Evolutionary conservation across 2,888 invertebrate genomes (phyloP).

Genomic region (Nephrotoma flavescens): DNA sequence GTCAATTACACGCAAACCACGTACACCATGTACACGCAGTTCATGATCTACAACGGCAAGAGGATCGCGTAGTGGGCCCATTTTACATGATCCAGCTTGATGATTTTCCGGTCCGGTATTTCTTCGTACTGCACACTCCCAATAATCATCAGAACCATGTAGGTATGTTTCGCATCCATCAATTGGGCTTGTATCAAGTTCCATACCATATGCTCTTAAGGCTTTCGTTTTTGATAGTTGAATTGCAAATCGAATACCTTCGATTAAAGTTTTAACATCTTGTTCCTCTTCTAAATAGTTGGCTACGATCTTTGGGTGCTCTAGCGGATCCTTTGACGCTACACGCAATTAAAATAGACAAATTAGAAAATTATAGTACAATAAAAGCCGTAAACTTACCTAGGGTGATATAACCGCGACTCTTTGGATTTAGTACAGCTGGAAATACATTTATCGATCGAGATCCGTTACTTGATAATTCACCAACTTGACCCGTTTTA

Average conservation of each 20-base stretch:
- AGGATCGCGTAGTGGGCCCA: constrained; percentile 56
- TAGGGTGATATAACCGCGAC: constrained; percentile 63
- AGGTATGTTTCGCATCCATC: constrained; percentile 57
- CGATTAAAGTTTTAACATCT: constrained; percentile 65
- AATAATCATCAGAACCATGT: constrained; percentile 60
- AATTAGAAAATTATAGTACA: background rate
- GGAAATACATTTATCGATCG: constrained; percentile 62
- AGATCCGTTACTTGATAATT: constrained; percentile 51
- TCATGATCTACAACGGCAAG: constrained; percentile 60
- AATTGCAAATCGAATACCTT: constrained; percentile 69
- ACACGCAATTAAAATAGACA: background rate
- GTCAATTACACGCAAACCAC: constrained; percentile 56
- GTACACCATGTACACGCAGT: constrained; percentile 45
- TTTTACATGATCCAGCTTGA: constrained; percentile 69
- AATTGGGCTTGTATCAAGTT: constrained; percentile 56
- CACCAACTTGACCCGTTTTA: constrained; percentile 73
- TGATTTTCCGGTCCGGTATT: constrained; percentile 71
- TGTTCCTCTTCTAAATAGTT: constrained; percentile 45
- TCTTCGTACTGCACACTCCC: constrained; percentile 54
- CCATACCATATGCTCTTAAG: constrained; percentile 51
- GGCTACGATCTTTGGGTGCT: constrained; percentile 71
- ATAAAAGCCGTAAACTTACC: background rate
- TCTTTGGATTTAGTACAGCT: constrained; percentile 72
- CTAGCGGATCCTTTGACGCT: constrained; percentile 59
- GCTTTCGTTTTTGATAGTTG: constrained; percentile 54